A percentile compares a stretch with the other conserved stretches of the same genome.
Conservation (phyloP, 2,797 vertebrate genomes). For the Gambusia yucatana region DNA sequence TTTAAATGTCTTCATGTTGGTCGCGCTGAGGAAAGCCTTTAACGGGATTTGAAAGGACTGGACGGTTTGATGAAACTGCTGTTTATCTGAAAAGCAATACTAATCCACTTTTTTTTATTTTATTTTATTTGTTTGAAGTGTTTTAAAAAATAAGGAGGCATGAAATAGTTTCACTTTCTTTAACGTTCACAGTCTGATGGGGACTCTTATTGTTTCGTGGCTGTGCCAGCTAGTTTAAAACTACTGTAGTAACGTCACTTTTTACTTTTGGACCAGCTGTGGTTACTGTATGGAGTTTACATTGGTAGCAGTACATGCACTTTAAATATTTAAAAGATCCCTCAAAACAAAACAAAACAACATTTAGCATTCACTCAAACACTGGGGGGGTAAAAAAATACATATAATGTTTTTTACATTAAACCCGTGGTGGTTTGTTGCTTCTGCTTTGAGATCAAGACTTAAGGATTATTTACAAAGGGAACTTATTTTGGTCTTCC, state of each 20-base stretch:
- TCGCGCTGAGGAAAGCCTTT: constrained; percentile 7
- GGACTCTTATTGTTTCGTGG: constrained; percentile 33
- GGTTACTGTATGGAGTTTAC: constrained; percentile 62
- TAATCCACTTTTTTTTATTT: constrained; percentile 43
- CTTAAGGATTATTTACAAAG: constrained; percentile 53
- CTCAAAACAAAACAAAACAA: not conserved
- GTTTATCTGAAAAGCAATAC: constrained; percentile 16
- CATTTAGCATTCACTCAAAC: constrained; percentile 13
- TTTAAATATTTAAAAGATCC: constrained; percentile 10
- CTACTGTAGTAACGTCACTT: constrained; percentile 44
- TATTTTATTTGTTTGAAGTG: constrained; percentile 25
- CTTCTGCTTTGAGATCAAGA: constrained; percentile 28
- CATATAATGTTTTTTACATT: constrained; percentile 1
- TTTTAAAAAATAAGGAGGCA: constrained; percentile 29
- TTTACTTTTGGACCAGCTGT: constrained; percentile 78
- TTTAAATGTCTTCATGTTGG: constrained; percentile 14
- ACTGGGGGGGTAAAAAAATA: constrained; percentile 2
- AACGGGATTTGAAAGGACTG: constrained; percentile 13
- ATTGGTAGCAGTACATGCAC: constrained; percentile 43
- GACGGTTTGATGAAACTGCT: not conserved
- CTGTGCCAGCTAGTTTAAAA: constrained; percentile 44
- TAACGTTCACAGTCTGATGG: not conserved
- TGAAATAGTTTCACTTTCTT: constrained; percentile 10
- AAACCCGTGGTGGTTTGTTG: constrained; percentile 13
- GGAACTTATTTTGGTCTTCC: constrained; percentile 70